phyloP scores from a whole-genome alignment of 2,797 vertebrate species.

The Mallotus villosus region DNA sequence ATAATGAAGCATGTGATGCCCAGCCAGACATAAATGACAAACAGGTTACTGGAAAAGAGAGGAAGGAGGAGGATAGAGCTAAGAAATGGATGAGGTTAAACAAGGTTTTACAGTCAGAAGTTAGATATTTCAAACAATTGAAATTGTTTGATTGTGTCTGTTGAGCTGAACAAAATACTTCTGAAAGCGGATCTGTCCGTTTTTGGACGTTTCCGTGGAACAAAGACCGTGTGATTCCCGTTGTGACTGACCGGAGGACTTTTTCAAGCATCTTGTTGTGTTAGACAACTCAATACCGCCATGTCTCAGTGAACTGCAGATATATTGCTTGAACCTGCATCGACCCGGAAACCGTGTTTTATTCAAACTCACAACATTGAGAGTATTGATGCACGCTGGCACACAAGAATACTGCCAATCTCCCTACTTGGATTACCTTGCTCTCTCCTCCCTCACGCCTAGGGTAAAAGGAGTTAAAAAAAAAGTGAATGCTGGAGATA shows the following conservation, averaged over 20 bases:
- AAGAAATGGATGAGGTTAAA: too few species aligned
- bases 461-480: neutral
- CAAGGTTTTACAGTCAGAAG: too few species aligned
- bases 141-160: too few species aligned
- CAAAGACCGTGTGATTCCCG: conserved; percentile 26
- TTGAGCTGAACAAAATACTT: neutral
- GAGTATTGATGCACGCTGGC: conserved; percentile 16
- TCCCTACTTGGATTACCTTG: neutral
- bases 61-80: conserved; percentile 37
- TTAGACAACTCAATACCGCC: conserved; percentile 44
- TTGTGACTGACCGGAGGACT: conserved; percentile 24
- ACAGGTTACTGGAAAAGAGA: conserved; percentile 21
- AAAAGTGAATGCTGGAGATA: conserved; percentile 39
- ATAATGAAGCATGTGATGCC: neutral
- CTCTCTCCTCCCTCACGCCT: neutral
- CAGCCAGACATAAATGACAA: neutral
- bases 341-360: conserved; percentile 37
- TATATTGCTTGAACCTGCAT: conserved; percentile 41
- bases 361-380: conserved; percentile 33
- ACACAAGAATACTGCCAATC: conserved; percentile 4
- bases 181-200: neutral
- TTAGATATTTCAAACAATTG: too few species aligned
- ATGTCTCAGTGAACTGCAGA: conserved; percentile 39
- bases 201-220: conserved; percentile 7
- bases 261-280: conserved; percentile 38